Evolutionary conservation across 2,888 invertebrate genomes (phyloP), one percentile per base, ranked within the genome.

Genomic region (Lissocephala sabroskyi): DNA sequence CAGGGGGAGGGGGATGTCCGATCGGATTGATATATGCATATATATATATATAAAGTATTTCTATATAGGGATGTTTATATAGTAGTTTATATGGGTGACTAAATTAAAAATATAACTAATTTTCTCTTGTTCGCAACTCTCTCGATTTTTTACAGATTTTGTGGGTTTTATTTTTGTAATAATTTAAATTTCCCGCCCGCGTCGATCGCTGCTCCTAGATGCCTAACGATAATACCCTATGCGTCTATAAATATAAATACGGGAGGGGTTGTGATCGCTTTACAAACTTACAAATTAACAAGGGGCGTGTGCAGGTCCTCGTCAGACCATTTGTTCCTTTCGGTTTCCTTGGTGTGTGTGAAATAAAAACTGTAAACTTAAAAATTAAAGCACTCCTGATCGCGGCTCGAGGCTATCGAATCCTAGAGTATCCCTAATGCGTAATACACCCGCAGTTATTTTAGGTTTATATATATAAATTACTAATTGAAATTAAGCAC

Each of bases 401-500:
- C n/a, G n/a, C n/a, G n/a, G n/a, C n/a, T n/a, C n/a, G n/a, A n/a
- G n/a, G n/a, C n/a, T n/a, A n/a, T n/a, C n/a, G n/a, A n/a, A n/a
- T n/a, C n/a, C n/a, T n/a, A n/a, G n/a, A n/a, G n/a, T 48, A 53
- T 45, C 53, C 52, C 43, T 19, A 19, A n/a, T 28, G 16, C 68
- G 51, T 48, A 52, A 68, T 76, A 65, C 47, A 53, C 67, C 44
- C 36, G 49, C 36, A 47, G 4, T 49, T 62, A 17, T 45, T 32
- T 40, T 23, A 40, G 52, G 23, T 53, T 23, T 46, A 29, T 45
- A 39, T 29, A 11, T 62, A 76, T 76, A 75, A 78, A 70, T 70
- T 76, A 76, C 61, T 78, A 66, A 50, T 75, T 62, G 73, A 76
- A 76, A 67, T 79, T 70, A 70, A 70, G 79, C 68, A 78, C 73